Evolutionary conservation across 1,140 invertebrate genomes (phyloP), one percentile per base, ranked within the genome.

Genomic region (Pemphigus obesinymphae): DNA sequence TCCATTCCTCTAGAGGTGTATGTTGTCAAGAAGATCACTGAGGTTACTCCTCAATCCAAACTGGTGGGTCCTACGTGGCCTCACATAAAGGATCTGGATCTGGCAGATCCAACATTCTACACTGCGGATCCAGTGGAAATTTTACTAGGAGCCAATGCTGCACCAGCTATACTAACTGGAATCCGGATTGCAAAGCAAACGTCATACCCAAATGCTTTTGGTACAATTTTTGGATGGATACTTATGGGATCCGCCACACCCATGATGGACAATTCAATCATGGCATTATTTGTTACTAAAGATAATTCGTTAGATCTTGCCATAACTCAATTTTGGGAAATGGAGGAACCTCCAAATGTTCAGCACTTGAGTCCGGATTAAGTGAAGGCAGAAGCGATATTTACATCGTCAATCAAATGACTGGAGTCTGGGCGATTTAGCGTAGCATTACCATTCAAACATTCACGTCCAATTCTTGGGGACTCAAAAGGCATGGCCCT

Each of bases 381-480:
- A 53, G 15, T 5, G 0, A 0, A 15, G 13, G 58, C 50, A 20
- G 82, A 83, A 72, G 4, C 0, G 2, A 43, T 63, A 17, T 82
- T 82, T 34, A 2, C 1, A 15, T n/a, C 61, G 7, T 66, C 83
- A n/a, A 26, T 40, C 37, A n/a, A 13, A 8, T 20, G 70, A 29
- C 4, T 29, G 11, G 10, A 7, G 15, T 31, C 34, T 37, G 81
- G 81, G 20, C 10, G 70, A 3, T 83, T 81, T 31, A 26, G 29
- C 15, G 82, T 83, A 4, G 31, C 55, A n/a, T 34, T 83, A 26
- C 82, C 83, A 13, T 83, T 83, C 11, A 73, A 61, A 50, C 7
- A 11, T 2, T 29, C 61, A 17, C 13, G 29, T n/a, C 43, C 43
- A 45, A 40, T 66, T 0, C 26, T 83, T 4, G 76, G 82, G 15